Evolutionary conservation across 2,797 vertebrate species (phyloP), one percentile per base, ranked within the genome.

Genomic region (Chelon labrosus): DNA sequence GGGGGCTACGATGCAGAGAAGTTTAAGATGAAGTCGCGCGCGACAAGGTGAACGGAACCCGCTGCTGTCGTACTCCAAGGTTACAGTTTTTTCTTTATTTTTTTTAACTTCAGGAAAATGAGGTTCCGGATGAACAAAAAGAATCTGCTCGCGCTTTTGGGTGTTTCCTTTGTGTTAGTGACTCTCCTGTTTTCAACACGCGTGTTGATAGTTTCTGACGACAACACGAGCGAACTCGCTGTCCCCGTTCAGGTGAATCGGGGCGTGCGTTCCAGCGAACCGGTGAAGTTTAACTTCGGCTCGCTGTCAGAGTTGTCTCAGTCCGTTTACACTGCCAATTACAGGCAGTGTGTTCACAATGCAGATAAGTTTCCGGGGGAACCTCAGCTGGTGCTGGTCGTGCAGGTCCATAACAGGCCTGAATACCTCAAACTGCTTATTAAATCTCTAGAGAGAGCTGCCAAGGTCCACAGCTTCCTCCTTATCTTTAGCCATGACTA

Each of bases 401-500:
- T 95, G 50, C 95, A 96, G 86, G 93, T 95, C 49, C 95, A 95
- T 69, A 93, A 94, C 75, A 90, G 94, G 59, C 93, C 93, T 0
- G 92, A 93, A 4, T 94, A 95, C 88, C 93, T 96, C 37, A 79
- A 47, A 20, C 75, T 96, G 79, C 78, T 95, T 38, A 84, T 95
- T n/a, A 85, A 74, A 61, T 96, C 95, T 0, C 80, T 96, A 75
- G 85, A 91, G 70, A 88, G 82, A 35, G 92, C 92, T 27, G 66
- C 76, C 0, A 85, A 92, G 62, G 80, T 95, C 70, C 82, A 93
- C 64, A 80, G 91, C 65, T 85, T 93, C 37, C 87, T 96, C 2
- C 74, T 96, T 3, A 92, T 96, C 77, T 93, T 96, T 22, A 96
- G 95, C 87, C 95, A 95, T 9, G 94, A 95, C 74, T 92, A 90